Evolutionary conservation across 1,140 invertebrate species (phyloP), one percentile per base, ranked within the genome.

Genomic region (Nebria ingens): DNA sequence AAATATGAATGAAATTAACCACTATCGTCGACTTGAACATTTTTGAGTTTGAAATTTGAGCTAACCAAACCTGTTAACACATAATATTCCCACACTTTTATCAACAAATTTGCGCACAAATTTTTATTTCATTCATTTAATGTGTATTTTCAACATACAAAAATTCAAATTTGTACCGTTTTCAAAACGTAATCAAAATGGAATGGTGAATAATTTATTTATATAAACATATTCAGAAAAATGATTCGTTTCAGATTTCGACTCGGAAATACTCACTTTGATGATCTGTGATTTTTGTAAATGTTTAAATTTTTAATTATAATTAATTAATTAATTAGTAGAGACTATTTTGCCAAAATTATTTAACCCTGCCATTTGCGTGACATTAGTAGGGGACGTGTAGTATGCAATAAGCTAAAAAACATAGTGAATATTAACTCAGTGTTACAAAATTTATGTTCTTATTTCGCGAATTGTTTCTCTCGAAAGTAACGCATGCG

Each of bases 331-430:
- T 58, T 55, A 54, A 58, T 64, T 62, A 58, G 56, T 45, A 45
- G 40, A 17, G 15, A 45, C 6, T 45, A 45, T 64, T 59, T 64
- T 61, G 61, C 61, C 61, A 62, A 62, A 45, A 63, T 59, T 34
- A 59, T 63, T 62, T 63, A 57, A 61, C 59, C 63, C 63, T 61
- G 54, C 59, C 60, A 60, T 61, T 61, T 60, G 61, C 56, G 56
- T 61, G 52, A 55, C 49, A n/a, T 61, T 62, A 58, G 59, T 64
- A 59, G 61, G 63, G 61, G 60, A 63, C 61, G 62, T 63, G 61
- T 65, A 65, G 63, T 58, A 62, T 64, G 63, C 63, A 64, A 64
- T 64, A 64, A 64, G 56, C 59, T 64, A 62, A 61, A 62, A 51
- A 56, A 52, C 6, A 60, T 57, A 57, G 54, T 55, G 51, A 59